Conservation (phyloP, 2,888 invertebrate genomes). For the Muscina levida region DNA sequence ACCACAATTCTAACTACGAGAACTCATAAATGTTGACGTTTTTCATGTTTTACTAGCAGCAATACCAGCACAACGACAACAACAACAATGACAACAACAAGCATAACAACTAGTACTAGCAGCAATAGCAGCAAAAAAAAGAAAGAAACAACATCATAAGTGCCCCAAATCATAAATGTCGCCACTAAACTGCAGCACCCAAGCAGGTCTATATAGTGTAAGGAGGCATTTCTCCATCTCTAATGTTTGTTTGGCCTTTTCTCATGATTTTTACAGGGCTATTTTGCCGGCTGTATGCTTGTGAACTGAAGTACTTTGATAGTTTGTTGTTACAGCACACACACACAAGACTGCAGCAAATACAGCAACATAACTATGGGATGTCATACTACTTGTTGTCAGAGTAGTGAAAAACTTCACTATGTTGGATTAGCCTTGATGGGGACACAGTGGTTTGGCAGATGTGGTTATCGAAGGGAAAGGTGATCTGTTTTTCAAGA, state of each 20-base stretch:
- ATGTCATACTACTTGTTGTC: slow-evolving; percentile 15
- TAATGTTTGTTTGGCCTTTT: slow-evolving; percentile 24
- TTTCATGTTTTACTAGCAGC: slow-evolving; percentile 21
- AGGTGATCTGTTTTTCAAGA: no score
- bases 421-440: background rate
- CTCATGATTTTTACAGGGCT: background rate
- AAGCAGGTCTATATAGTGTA: background rate
- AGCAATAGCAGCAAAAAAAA: background rate
- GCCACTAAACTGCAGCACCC: slow-evolving; percentile 32
- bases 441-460: no score
- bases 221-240: slow-evolving; percentile 28
- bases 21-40: slow-evolving; percentile 5
- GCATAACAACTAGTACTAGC: no score
- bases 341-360: slow-evolving; percentile 32
- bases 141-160: background rate
- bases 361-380: background rate
- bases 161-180: slow-evolving; percentile 58
- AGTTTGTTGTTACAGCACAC: background rate
- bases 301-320: slow-evolving; percentile 19
- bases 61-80: no score
- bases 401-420: background rate
- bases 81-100: background rate
- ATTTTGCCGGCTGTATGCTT: background rate
- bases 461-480: no score
- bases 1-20: slow-evolving; percentile 23